A percentile compares a stretch with the other conserved stretches of the same genome.
Conservation (phyloP, 92 coral and sea anemone species). For the Umimayanthus kanabou region DNA sequence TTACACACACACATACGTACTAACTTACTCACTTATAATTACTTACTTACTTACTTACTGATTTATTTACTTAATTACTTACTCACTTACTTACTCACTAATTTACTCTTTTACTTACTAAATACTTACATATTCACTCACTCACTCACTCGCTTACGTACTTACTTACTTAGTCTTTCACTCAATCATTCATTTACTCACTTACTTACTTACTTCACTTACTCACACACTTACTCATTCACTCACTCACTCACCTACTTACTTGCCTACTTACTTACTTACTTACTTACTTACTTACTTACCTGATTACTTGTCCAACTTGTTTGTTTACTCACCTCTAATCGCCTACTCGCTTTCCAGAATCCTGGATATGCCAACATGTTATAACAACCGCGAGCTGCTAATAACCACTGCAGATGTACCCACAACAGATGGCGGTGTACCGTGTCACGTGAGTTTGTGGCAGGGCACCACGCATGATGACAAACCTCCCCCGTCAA, state of each 20-base stretch:
- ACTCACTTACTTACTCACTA: not conserved
- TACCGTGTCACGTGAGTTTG: slow-evolving; percentile 20
- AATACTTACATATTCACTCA: not conserved
- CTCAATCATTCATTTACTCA: no score
- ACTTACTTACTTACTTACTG: no score
- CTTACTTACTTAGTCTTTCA: no score
- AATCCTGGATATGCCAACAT: slow-evolving; percentile 36
- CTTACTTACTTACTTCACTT: no score
- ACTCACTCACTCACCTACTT: no score
- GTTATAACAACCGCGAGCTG: slow-evolving; percentile 37
- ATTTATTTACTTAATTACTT: no score
- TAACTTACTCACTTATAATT: no score
- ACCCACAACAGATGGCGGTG: not conserved
- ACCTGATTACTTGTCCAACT: not conserved
- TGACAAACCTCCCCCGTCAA: slow-evolving; percentile 20
- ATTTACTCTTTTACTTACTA: no score
- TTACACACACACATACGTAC: no score
- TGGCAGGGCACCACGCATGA: slow-evolving; percentile 25
- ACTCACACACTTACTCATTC: no score
- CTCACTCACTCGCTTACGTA: not conserved
- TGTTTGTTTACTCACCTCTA: not conserved
- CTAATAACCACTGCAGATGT: slow-evolving; percentile 12
- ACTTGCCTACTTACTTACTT: no score
- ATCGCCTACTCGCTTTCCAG: not conserved
- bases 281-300: not conserved